phyloP scores from a whole-genome alignment of 2,113 vertebrate species.

The Chloebia gouldiae region DNA sequence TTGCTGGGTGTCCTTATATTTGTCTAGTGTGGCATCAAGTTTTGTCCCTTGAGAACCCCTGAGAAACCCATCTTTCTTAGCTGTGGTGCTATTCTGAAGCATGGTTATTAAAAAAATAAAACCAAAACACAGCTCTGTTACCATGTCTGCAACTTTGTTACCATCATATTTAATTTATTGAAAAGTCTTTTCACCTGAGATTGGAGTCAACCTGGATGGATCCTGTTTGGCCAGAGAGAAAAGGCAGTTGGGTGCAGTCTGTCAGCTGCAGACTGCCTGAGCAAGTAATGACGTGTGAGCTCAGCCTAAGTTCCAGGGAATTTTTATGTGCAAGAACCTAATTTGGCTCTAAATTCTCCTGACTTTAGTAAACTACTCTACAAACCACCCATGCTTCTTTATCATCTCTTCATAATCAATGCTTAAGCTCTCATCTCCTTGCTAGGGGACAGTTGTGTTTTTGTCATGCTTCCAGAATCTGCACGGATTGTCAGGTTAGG shows the following conservation, averaged over 20 bases:
- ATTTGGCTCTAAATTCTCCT: not conserved
- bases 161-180: not conserved
- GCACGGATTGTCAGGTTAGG: not conserved
- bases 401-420: not conserved
- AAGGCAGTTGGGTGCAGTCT: not conserved
- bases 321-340: not conserved
- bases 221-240: not conserved
- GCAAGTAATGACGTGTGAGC: fast-evolving
- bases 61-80: not conserved
- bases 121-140: not conserved
- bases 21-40: not conserved
- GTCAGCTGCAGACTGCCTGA: not conserved
- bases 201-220: not conserved
- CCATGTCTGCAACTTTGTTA: not conserved
- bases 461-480: not conserved
- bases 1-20: not conserved
- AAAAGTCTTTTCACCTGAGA: not conserved
- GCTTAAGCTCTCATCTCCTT: not conserved
- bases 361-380: not conserved
- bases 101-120: not conserved
- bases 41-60: not conserved
- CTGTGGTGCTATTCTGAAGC: not conserved
- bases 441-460: not conserved
- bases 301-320: not conserved
- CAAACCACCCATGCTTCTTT: not conserved